These are phyloP conservation scores for Lochmaea capreae DNA, from an alignment of 2,888 invertebrate species.

Conservation along the genomic window DNA sequence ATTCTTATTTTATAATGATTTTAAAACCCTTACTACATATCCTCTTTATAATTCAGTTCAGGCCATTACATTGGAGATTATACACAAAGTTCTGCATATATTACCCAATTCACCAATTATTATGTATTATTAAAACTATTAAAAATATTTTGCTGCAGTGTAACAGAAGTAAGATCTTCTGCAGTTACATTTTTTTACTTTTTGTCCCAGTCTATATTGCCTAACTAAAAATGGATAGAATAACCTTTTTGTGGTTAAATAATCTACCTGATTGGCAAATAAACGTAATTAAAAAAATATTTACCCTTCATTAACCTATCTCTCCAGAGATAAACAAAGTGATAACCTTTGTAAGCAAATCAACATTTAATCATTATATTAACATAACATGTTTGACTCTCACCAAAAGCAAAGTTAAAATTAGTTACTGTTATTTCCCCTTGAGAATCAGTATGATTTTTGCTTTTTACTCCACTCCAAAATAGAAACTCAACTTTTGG, in stretches of 20 bases:
- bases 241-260: not conserved
- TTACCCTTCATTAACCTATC: not conserved
- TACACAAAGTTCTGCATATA: no score
- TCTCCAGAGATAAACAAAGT: not conserved
- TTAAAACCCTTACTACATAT: no score
- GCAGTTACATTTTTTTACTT: not conserved
- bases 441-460: slow-evolving; percentile 43
- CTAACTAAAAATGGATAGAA: no score
- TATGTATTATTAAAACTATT: no score
- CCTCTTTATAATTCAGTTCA: no score
- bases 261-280: not conserved
- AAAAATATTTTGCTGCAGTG: no score
- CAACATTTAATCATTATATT: slow-evolving; percentile 19
- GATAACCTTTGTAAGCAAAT: slow-evolving; percentile 22
- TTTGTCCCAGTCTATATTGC: not conserved
- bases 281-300: not conserved
- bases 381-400: slow-evolving; percentile 46
- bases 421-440: slow-evolving; percentile 51
- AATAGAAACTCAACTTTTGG: slow-evolving; percentile 30
- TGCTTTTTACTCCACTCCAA: slow-evolving; percentile 40
- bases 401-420: slow-evolving; percentile 48
- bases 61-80: no score
- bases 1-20: not conserved
- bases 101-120: no score
- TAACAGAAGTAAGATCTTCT: no score